Evolutionary conservation across 1,140 invertebrate genomes (phyloP), one percentile per base, ranked within the genome.

Genomic region (Vollenhovia emeryi): DNA sequence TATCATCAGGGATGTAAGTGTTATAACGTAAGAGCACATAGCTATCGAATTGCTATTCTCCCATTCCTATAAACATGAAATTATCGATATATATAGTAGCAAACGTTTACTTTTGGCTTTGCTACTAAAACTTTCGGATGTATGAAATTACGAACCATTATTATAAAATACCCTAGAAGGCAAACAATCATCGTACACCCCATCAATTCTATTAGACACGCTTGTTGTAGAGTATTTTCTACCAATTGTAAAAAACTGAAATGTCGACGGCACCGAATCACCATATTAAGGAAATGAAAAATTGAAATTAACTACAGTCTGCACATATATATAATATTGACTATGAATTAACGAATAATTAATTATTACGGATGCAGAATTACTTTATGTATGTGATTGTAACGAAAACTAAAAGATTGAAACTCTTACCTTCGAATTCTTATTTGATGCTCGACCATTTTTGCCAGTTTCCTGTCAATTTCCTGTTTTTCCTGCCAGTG

Each of bases 161-260:
- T 89, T 55, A 91, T 90, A 75, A 89, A 92, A 87, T 92, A 93
- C 69, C 89, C 89, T 18, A 92, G 59, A 40, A 91, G 85, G 55
- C 92, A 93, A 21, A 92, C 90, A 18, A 91, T 92, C 55, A 91
- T 69, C 0, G 91, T 93, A 30, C 92, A 93, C 1, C 92, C 92
- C 18, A 92, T 59, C 27, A 92, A 87, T 87, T 93, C 92, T 11
- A 92, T 86, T n/a, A 93, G 69, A 64, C 90, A 91, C 55, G 92
- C 86, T 83, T 90, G 87, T 50, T 91, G 91, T 18, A 93, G 68
- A 50, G 89, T 85, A 30, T 86, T 55, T 68, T 92, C 91, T 30
- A 92, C 86, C 9, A 82, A 40, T 6, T 66, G 48, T 5, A 90
- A 85, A 52, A 93, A 92, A 33, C 92, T 93, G 30, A 50, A 85